These are phyloP conservation scores for Drosophila cracens DNA, from an alignment of 2,888 invertebrate species.

Conservation along the genomic window DNA sequence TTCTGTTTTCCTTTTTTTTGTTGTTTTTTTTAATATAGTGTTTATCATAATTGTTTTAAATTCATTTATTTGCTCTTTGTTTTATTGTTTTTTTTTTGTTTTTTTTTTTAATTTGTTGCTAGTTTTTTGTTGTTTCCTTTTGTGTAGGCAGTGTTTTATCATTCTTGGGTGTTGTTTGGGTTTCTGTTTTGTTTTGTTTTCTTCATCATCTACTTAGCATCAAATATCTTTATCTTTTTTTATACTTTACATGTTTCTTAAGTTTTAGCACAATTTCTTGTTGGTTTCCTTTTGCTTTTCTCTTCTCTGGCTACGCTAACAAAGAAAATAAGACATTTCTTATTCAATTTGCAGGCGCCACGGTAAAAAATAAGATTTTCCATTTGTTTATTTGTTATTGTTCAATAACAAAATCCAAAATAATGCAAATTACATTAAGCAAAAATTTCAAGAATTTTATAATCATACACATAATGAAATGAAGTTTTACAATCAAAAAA, in stretches of 20 bases:
- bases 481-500: conserved; percentile 38
- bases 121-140: conserved; percentile 54
- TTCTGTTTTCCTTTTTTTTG: conserved; percentile 16
- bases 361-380: conserved; percentile 50
- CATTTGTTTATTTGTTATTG: conserved; percentile 34
- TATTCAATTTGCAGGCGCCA: conserved; percentile 46
- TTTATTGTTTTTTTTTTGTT: conserved; percentile 54
- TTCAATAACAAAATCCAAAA: conserved; percentile 36
- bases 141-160: conserved; percentile 72
- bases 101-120: conserved; percentile 69
- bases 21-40: conserved; percentile 15
- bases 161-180: conserved; percentile 46
- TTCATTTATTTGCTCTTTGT: conserved; percentile 75
- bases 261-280: conserved; percentile 55
- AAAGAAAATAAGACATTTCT: conserved; percentile 69
- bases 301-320: conserved; percentile 22
- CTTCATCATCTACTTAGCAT: conserved; percentile 15
- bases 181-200: conserved; percentile 25
- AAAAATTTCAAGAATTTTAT: conserved; percentile 29
- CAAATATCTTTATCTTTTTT: conserved; percentile 14
- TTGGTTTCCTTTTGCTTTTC: conserved; percentile 22
- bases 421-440: conserved; percentile 23
- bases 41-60: conserved; percentile 53
- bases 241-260: conserved; percentile 41
- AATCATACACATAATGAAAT: conserved; percentile 40